Conservation (phyloP, 2,113 vertebrate genomes). For the Turnix velox region DNA sequence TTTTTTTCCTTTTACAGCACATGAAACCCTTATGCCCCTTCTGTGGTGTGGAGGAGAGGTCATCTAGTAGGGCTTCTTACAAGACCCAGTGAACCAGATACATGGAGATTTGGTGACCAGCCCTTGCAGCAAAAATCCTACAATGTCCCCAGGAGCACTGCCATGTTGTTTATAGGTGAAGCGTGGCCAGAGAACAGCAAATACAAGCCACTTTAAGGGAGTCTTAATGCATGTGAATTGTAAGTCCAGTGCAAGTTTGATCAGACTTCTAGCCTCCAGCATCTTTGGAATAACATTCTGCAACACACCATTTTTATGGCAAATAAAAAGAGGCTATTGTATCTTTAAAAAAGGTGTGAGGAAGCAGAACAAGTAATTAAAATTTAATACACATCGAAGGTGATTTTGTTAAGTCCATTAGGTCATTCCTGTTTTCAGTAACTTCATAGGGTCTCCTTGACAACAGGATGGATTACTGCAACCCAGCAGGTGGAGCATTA, state of each 20-base stretch:
- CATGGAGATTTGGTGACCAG: background rate
- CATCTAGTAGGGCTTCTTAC: background rate
- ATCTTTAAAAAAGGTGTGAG: background rate
- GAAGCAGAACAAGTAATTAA: background rate
- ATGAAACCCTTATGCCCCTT: background rate
- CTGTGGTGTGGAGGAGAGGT: background rate
- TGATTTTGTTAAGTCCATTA: background rate
- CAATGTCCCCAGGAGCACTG: background rate
- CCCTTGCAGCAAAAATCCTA: background rate
- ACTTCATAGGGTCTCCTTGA: background rate
- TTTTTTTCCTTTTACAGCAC: background rate
- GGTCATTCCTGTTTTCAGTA: background rate
- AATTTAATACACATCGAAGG: background rate
- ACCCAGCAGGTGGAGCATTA: background rate
- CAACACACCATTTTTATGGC: too few species aligned
- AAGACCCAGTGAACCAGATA: background rate
- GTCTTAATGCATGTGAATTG: background rate
- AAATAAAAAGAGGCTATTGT: accelerated
- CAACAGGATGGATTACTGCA: background rate
- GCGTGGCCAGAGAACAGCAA: background rate
- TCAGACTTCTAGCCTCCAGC: background rate
- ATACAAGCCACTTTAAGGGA: background rate
- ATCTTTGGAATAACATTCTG: background rate
- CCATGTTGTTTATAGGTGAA: background rate
- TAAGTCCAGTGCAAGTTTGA: background rate